Evolutionary conservation across 1,140 invertebrate genomes (phyloP), one percentile per base, ranked within the genome.

Genomic region (Drosophila ohnishii): DNA sequence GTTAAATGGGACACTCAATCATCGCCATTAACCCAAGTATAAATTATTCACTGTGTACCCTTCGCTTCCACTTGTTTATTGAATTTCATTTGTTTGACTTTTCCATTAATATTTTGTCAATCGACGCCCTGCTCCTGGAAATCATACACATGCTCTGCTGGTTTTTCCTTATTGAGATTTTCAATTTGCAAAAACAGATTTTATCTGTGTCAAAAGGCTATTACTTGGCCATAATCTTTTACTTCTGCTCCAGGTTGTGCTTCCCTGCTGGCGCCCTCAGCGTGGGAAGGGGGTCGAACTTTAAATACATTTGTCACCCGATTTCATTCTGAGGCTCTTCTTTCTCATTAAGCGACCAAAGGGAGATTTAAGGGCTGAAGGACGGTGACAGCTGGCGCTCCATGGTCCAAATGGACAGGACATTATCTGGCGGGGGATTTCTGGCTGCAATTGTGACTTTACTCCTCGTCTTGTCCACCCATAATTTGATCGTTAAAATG

Each of bases 401-500:
- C 84, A 77, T 44, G 70, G 48, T 28, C 34, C 47, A 59, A 67
- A 67, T 47, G 65, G 47, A 58, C 42, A 48, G 51, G 65, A 71
- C 71, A 79, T 83, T 87, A 83, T 79, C 78, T 66, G 65, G 47
- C 39, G 32, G 37, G 37, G 64, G 44, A 75, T 83, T 59, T 53
- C 37, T 44, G 62, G 34, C n/a, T 45, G 59, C 39, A 73, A 58
- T 74, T 74, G 69, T 53, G 47, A 58, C 75, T 67, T 50, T 56
- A 56, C 62, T 51, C 22, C 19, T 19, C 16, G 62, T 51, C 66
- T 50, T 74, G 55, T 28, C 44, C 60, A 56, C 84, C 80, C 86
- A 87, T 87, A 87, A 87, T 88, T 87, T 87, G 84, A 87, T 88
- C 83, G 80, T 87, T 87, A 87, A 87, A 84, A 88, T 79, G 82